Evolutionary conservation across 2,797 vertebrate species (phyloP).

Genomic region (Enteromius mattozi): DNA sequence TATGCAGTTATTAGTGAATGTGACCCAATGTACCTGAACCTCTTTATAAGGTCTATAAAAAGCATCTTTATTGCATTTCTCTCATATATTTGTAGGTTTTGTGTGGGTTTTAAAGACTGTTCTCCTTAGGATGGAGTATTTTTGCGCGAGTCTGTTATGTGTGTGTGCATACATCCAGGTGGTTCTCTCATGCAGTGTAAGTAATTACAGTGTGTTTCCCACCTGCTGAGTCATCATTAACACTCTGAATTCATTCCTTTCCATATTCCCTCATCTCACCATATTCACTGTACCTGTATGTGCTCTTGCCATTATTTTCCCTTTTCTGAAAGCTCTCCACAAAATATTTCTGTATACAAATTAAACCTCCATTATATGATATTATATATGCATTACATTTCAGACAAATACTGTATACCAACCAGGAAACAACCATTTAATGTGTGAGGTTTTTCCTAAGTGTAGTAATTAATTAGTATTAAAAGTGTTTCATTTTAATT

Average conservation of each 20-base stretch:
- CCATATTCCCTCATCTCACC: background rate
- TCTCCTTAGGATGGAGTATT: background rate
- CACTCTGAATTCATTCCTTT: constrained; percentile 19
- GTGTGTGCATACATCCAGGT: constrained; percentile 32
- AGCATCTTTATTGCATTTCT: background rate
- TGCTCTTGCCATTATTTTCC: background rate
- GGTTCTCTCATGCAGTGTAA: constrained; percentile 52
- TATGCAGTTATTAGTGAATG: background rate
- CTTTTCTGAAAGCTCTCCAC: background rate
- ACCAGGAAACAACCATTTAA: background rate
- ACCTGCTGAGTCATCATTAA: constrained; percentile 50
- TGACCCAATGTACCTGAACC: background rate
- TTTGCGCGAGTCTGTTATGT: background rate
- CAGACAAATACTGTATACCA: background rate
- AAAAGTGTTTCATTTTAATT: background rate
- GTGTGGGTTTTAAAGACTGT: background rate
- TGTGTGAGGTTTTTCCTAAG: background rate
- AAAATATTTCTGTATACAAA: background rate
- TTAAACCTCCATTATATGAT: background rate
- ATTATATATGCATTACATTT: background rate
- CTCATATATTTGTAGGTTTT: constrained; percentile 10
- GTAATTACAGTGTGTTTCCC: constrained; percentile 62
- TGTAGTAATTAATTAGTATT: background rate
- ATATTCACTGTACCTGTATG: background rate
- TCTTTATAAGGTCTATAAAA: background rate